Conservation (phyloP, 2,797 vertebrate genomes). For the Phrynocephalus guinanensis region DNA sequence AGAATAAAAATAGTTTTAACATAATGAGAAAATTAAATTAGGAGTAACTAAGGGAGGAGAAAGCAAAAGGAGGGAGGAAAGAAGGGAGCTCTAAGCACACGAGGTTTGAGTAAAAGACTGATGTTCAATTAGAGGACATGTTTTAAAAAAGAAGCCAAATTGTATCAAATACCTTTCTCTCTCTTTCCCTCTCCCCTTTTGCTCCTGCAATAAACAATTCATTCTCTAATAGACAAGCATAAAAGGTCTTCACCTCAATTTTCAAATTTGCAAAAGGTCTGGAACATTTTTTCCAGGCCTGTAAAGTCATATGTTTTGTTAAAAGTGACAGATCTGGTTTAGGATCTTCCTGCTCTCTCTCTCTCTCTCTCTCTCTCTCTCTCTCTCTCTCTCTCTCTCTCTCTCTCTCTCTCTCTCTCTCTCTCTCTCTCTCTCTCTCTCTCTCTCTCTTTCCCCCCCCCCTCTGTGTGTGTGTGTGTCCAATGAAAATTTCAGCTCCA, state of each 20-base stretch:
- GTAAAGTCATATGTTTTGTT: background rate
- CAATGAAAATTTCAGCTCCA: background rate
- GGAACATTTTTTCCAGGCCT: background rate
- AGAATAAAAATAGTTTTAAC: constrained; percentile 21
- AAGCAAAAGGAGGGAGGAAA: background rate
- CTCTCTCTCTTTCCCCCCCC: too few species aligned
- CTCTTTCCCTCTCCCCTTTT: background rate
- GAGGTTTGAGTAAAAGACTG: background rate
- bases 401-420: too few species aligned
- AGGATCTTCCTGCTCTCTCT: background rate
- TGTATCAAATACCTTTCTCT: background rate
- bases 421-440: too few species aligned
- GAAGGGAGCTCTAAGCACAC: background rate
- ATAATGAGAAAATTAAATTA: constrained; percentile 24
- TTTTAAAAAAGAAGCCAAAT: constrained; percentile 10
- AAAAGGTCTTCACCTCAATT: constrained; percentile 12
- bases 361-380: too few species aligned
- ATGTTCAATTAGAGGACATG: constrained; percentile 18
- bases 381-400: too few species aligned
- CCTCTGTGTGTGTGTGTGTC: too few species aligned
- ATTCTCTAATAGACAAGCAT: background rate
- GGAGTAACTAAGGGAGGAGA: background rate
- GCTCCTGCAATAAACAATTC: background rate
- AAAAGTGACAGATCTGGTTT: background rate
- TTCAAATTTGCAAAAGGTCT: background rate